Percentiles rank a stretch among this genome's conserved stretches.
Conservation (phyloP, 2,113 vertebrate genomes). For the Sturnus vulgaris region DNA sequence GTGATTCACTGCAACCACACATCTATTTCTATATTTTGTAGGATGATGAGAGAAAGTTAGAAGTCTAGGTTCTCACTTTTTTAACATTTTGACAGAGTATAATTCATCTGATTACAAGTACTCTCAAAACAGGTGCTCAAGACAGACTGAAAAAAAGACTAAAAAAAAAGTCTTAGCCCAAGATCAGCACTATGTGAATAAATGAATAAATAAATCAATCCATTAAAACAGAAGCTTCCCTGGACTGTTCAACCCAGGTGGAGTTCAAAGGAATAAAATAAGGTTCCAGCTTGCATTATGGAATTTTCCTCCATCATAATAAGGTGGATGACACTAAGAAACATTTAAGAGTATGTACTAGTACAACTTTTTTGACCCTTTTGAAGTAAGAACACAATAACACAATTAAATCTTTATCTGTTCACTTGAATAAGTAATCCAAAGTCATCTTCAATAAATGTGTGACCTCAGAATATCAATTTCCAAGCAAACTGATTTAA, state of each 20-base stretch:
- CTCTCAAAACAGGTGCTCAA: neutral
- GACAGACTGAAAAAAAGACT: neutral
- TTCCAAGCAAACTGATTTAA: neutral
- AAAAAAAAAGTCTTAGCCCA: neutral
- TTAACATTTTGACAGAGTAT: neutral
- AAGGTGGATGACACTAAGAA: neutral
- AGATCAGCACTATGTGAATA: neutral
- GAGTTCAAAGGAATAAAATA: neutral
- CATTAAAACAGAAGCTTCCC: neutral
- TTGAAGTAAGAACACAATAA: neutral
- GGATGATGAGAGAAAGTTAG: neutral
- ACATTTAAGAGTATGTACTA: neutral
- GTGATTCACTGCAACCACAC: constrained; percentile 25
- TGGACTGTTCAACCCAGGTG: neutral
- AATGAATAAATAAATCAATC: neutral
- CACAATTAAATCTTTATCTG: neutral
- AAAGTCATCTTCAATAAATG: neutral
- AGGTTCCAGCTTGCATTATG: neutral
- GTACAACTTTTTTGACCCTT: neutral
- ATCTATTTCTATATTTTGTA: constrained; percentile 27
- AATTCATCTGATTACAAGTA: neutral
- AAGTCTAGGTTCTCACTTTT: neutral
- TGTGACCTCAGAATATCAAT: neutral
- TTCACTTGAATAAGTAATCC: neutral
- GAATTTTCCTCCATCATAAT: neutral